Percentiles rank a stretch among this genome's conserved stretches.
Conservation (phyloP, 1,140 invertebrate genomes). For the Aphaenogaster floridana region DNA sequence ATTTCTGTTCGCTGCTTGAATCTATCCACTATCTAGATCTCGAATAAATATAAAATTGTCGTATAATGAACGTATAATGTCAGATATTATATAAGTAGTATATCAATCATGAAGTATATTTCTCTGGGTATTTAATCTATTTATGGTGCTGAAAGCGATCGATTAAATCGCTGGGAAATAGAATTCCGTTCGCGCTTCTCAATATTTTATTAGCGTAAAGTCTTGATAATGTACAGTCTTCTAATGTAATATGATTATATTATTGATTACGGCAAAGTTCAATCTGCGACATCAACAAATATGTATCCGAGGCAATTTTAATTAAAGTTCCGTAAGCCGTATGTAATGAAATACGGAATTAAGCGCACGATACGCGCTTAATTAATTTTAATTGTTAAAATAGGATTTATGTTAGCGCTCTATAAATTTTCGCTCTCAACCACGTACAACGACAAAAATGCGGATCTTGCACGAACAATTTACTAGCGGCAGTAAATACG, state of each 20-base stretch:
- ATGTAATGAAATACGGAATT: slow-evolving; percentile 12
- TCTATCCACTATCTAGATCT: not conserved
- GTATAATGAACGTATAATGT: not conserved
- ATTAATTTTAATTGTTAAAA: slow-evolving; percentile 20
- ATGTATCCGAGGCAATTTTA: slow-evolving; percentile 9
- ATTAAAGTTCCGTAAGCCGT: not conserved
- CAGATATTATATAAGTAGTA: not conserved
- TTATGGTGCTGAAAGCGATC: not conserved
- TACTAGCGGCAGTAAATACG: slow-evolving; percentile 30
- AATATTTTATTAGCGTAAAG: not conserved
- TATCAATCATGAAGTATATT: not conserved
- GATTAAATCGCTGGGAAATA: not conserved
- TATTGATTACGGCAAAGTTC: slow-evolving; percentile 10
- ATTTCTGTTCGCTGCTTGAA: not conserved
- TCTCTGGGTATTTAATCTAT: not conserved
- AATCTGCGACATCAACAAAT: not conserved
- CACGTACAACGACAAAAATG: not conserved
- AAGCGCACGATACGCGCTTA: not conserved
- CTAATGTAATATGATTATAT: not conserved
- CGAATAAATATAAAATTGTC: not conserved
- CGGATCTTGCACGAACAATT: slow-evolving; percentile 15
- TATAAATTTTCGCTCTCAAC: not conserved
- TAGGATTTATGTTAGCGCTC: not conserved
- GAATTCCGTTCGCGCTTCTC: not conserved
- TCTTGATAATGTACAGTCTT: not conserved